Evolutionary conservation across 2,888 invertebrate genomes (phyloP).

Genomic region (Scaptomyza polygonia): DNA sequence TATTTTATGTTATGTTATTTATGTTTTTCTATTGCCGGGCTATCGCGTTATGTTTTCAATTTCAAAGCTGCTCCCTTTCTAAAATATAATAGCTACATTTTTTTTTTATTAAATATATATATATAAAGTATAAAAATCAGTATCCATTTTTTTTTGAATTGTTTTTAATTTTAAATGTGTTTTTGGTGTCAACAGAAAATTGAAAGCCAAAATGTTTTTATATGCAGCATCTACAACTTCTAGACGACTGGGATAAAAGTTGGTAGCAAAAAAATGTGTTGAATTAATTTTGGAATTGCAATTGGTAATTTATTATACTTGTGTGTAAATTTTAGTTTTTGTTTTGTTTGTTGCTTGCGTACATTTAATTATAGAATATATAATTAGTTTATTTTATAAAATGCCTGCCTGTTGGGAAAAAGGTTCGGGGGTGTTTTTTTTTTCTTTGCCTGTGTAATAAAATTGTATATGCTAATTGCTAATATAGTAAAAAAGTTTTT

Average conservation of each 20-base stretch:
- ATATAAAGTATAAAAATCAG: conserved; percentile 58
- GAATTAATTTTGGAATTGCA: conserved; percentile 59
- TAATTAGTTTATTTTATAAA: conserved; percentile 57
- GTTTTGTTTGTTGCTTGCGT: conserved; percentile 29
- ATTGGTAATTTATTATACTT: conserved; percentile 63
- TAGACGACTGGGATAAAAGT: conserved; percentile 3
- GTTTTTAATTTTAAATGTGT: conserved; percentile 28
- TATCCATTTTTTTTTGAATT: conserved; percentile 26
- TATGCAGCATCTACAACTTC: conserved; percentile 5
- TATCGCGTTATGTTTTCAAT: conserved; percentile 42
- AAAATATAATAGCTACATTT: conserved; percentile 71
- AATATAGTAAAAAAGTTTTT: conserved; percentile 53
- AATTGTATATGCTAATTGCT: conserved; percentile 45
- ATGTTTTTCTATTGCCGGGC: conserved; percentile 18
- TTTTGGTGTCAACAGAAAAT: conserved; percentile 10
- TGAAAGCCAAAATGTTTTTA: conserved; percentile 4
- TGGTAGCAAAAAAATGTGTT: conserved; percentile 6
- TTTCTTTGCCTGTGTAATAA: conserved; percentile 24
- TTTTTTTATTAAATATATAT: conserved; percentile 51
- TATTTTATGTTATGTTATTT: not conserved
- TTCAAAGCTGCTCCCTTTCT: conserved; percentile 75
- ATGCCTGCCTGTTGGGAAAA: conserved; percentile 46
- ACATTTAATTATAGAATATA: conserved; percentile 56
- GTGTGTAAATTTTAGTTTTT: conserved; percentile 24
- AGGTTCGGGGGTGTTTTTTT: not conserved